Percentiles rank a stretch among this genome's conserved stretches.
Conservation (phyloP, 2,888 invertebrate species). For the Conomelus anceps region DNA sequence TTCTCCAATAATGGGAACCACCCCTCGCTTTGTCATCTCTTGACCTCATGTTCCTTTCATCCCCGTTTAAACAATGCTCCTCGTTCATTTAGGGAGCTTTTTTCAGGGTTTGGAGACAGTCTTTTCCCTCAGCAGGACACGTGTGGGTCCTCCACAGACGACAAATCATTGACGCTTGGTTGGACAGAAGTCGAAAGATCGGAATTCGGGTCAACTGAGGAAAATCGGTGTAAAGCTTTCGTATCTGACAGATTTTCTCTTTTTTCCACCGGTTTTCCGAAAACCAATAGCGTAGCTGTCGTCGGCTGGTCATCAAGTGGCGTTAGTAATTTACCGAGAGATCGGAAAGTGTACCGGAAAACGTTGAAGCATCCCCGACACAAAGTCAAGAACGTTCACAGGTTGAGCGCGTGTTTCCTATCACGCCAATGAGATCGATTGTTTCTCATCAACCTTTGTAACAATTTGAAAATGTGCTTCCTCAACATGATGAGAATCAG, state of each 20-base stretch:
- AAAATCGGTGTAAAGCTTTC: not conserved
- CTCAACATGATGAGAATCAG: too few relatives aligned
- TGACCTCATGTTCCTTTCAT: not conserved
- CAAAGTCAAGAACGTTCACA: not conserved
- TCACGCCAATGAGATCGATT: not conserved
- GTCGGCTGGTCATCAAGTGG: not conserved
- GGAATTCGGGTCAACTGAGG: not conserved
- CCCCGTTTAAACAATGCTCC: not conserved
- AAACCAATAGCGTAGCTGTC: not conserved
- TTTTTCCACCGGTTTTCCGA: not conserved
- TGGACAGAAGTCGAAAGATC: not conserved
- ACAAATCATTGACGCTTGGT: not conserved
- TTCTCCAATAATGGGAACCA: not conserved
- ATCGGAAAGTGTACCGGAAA: not conserved
- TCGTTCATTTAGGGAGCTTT: not conserved
- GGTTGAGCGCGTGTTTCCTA: not conserved
- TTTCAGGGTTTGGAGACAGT: not conserved
- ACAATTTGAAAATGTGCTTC: not conserved
- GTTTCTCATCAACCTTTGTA: not conserved
- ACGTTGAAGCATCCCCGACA: not conserved
- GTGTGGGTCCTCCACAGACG: not conserved
- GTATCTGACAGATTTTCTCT: not conserved
- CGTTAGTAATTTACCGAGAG: not conserved
- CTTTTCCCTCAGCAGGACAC: too few relatives aligned
- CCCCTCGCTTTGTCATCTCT: not conserved